Evolutionary conservation across 92 coral and sea anemone species (phyloP).

Genomic region (Phenganax subtilis): DNA sequence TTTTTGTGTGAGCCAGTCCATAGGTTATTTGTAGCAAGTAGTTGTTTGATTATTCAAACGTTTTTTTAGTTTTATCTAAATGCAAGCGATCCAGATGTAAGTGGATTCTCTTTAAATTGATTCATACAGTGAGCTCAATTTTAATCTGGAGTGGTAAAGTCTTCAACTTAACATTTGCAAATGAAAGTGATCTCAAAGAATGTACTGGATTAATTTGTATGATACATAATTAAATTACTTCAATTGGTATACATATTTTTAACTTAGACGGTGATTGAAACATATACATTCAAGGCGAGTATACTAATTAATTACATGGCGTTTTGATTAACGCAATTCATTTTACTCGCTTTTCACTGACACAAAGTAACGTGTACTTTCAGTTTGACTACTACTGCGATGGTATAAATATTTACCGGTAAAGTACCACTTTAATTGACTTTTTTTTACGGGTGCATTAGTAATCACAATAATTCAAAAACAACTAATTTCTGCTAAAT

Average conservation of each 20-base stretch:
- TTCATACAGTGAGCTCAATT: neutral
- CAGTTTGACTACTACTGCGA: constrained; percentile 81
- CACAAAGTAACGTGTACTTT: constrained; percentile 16
- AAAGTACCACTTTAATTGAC: neutral
- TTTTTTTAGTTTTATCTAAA: constrained; percentile 69
- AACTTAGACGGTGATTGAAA: constrained; percentile 79
- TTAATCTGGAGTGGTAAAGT: too few relatives aligned
- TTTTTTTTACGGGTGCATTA: neutral
- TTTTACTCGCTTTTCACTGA: neutral
- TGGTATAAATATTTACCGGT: constrained; percentile 89
- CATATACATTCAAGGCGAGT: constrained; percentile 88
- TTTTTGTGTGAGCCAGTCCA: neutral
- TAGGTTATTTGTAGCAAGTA: neutral
- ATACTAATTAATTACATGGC: neutral
- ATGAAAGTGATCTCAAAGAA: neutral
- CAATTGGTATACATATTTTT: neutral
- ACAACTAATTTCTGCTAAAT: neutral
- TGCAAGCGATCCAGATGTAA: constrained; percentile 84
- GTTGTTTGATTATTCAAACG: neutral
- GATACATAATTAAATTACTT: neutral
- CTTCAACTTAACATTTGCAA: neutral
- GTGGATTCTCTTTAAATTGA: neutral
- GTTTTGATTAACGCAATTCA: neutral
- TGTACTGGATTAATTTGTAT: too few relatives aligned
- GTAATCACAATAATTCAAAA: neutral